A percentile compares a stretch with the other conserved stretches of the same genome.
Conservation (phyloP, 2,113 vertebrate species). For the Salvelinus alpinus region DNA sequence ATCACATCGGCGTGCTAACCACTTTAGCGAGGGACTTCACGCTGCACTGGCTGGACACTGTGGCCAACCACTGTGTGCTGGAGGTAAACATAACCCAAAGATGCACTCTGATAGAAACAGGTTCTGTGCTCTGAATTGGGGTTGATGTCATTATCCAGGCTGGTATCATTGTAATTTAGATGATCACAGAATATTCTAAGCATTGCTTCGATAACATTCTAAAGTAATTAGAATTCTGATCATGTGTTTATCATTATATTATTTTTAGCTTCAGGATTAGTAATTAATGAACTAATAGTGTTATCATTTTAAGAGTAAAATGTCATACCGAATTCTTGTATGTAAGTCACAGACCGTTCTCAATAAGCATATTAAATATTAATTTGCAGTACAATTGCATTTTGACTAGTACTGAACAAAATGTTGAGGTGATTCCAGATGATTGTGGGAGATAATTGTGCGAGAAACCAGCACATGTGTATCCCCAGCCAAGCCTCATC, state of each 20-base stretch:
- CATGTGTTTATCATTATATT: not conserved
- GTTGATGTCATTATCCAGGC: not conserved
- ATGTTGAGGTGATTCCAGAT: not conserved
- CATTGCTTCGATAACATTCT: not conserved
- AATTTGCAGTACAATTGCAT: not conserved
- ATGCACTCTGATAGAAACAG: not conserved
- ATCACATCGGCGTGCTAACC: conserved; percentile 61
- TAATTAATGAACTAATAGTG: not conserved
- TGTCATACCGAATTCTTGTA: not conserved
- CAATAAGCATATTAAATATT: not conserved
- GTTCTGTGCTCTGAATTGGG: not conserved
- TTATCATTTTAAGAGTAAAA: not conserved
- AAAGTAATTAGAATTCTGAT: not conserved
- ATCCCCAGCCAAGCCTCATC: not conserved
- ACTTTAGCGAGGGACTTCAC: conserved; percentile 42
- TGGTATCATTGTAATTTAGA: not conserved
- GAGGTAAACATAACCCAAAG: not conserved
- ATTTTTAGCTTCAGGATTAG: not conserved
- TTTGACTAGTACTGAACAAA: not conserved
- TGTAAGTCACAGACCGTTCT: too few species aligned
- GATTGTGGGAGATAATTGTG: not conserved
- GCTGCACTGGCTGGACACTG: conserved; percentile 38
- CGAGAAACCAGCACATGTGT: not conserved
- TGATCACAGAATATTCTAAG: not conserved
- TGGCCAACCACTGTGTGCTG: conserved; percentile 6